Evolutionary conservation across 2,888 invertebrate species (phyloP), one percentile per base, ranked within the genome.

Genomic region (Sphecodes monilicornis): DNA sequence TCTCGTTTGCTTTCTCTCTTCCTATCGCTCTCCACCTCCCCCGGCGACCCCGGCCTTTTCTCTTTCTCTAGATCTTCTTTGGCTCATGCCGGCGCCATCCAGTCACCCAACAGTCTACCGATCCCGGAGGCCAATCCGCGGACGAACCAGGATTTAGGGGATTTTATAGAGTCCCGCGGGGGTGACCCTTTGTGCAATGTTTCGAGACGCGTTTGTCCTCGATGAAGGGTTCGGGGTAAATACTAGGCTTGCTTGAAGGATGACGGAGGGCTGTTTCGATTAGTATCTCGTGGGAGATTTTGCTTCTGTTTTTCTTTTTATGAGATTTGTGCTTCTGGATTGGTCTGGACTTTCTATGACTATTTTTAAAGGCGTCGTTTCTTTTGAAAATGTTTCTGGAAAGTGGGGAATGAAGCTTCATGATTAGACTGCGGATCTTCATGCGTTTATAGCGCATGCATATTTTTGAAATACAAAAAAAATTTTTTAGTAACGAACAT

Each of bases 41-140:
- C 60, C 43, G 26, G 50, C 80, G 39, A 46, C 78, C 85, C 88
- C 54, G 50, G 70, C 73, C 78, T 87, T 84, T 77, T 77, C 87
- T 84, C 85, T 74, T 82, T 80, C 79, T 82, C 64, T 78, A 77
- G 75, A 75, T 83, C 79, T 77, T 82, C 87, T 72, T 84, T 71
- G 54, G 72, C 75, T 80, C 66, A 76, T 74, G 80, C 60, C 80
- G 86, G 86, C 86, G 86, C 85, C 85, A 84, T 85, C 80, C 64
- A 85, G 80, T 75, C 80, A 80, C 64, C 84, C 57, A 18, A 32
- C 32, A 29, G 54, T 75, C 79, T 43, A n/a, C 54, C 83, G 74
- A 74, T 74, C 84, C 74, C 16, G 60, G 13, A 16, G 57, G 5
- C 50, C 64, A 72, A 29, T 71, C 46, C 66, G 66, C 79, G 26